phyloP scores from a whole-genome alignment of 2,113 vertebrate species.

The Oenanthe oenanthe region DNA sequence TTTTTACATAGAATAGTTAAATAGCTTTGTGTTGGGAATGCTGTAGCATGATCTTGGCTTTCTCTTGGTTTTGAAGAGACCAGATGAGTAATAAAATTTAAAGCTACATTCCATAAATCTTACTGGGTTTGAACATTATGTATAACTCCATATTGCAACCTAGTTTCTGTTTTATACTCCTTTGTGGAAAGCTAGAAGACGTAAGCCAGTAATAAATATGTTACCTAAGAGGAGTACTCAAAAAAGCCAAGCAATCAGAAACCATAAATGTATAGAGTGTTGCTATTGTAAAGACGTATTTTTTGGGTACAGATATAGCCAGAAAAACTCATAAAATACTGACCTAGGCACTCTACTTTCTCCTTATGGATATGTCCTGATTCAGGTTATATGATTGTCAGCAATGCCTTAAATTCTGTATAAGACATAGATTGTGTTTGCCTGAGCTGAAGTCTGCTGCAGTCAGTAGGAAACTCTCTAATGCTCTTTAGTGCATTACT shows the following conservation, averaged over 20 bases:
- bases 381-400: not conserved
- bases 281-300: not conserved
- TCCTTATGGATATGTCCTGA: not conserved
- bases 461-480: conserved; percentile 12
- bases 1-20: not conserved
- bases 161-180: not conserved
- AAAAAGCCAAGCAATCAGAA: not conserved
- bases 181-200: not conserved
- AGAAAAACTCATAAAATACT: not conserved
- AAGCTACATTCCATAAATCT: not conserved
- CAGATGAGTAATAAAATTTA: not conserved
- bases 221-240: not conserved
- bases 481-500: not conserved
- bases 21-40: not conserved
- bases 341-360: not conserved
- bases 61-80: not conserved
- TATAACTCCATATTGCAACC: not conserved
- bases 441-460: not conserved
- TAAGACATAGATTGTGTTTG: not conserved
- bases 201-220: not conserved
- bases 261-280: not conserved
- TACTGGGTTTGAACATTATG: not conserved
- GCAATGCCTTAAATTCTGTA: not conserved
- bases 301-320: not conserved
- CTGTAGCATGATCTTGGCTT: not conserved